Conservation (phyloP, 1,140 invertebrate species). For the Agrypnia vestita region DNA sequence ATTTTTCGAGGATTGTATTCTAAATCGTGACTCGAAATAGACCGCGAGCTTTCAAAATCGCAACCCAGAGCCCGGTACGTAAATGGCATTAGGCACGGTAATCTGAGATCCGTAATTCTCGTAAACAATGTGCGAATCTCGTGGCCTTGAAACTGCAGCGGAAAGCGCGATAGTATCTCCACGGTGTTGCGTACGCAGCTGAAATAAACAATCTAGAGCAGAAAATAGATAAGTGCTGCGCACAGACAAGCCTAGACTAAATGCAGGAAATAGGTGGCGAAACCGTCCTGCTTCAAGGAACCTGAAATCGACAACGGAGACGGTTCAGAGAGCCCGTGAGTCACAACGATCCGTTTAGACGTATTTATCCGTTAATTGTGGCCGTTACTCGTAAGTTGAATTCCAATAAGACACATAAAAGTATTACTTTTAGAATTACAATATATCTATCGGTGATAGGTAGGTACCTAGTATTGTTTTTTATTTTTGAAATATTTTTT, state of each 20-base stretch:
- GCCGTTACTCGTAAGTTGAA: background rate
- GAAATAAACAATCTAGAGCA: slow-evolving; percentile 56
- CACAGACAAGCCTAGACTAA: slow-evolving; percentile 44
- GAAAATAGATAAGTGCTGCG: slow-evolving; percentile 53
- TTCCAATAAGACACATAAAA: background rate
- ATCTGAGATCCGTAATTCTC: slow-evolving; percentile 20
- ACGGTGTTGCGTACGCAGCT: slow-evolving; percentile 43
- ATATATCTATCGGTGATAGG: no score
- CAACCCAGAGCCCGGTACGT: no score
- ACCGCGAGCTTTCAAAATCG: no score
- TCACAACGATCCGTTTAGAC: slow-evolving; percentile 41
- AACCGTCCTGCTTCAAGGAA: slow-evolving; percentile 54
- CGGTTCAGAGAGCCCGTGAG: slow-evolving; percentile 52
- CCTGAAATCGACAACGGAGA: slow-evolving; percentile 54
- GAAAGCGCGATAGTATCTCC: slow-evolving; percentile 45
- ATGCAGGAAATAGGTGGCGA: slow-evolving; percentile 51
- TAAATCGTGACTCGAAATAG: no score
- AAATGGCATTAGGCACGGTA: background rate
- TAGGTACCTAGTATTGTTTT: no score
- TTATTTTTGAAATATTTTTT: no score
- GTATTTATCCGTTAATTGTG: slow-evolving; percentile 45
- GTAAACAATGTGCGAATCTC: slow-evolving; percentile 40
- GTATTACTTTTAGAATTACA: no score
- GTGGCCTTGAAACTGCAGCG: slow-evolving; percentile 49
- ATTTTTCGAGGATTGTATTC: no score